Conservation (phyloP, 2,113 vertebrate species). For the Rynchops niger region DNA sequence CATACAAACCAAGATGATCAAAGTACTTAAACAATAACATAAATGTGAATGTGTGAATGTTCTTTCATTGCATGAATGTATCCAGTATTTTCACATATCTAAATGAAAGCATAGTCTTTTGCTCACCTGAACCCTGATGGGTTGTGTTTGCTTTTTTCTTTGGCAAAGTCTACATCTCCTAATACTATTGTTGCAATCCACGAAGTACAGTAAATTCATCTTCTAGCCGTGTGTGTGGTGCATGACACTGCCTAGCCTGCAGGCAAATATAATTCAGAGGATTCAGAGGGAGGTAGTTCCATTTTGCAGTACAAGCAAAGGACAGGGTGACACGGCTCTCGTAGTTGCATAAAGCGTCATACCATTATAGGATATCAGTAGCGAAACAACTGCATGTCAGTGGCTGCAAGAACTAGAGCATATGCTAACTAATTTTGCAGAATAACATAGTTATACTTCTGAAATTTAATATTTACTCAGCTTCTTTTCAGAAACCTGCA, state of each 20-base stretch:
- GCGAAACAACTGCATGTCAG: not conserved
- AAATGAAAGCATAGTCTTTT: not conserved
- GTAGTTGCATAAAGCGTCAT: not conserved
- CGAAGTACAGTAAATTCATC: not conserved
- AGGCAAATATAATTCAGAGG: not conserved
- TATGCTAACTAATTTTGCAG: not conserved
- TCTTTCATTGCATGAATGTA: not conserved
- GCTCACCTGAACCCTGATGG: not conserved
- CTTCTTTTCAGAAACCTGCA: not conserved
- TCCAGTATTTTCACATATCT: not conserved
- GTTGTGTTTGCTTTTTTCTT: not conserved
- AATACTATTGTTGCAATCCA: not conserved
- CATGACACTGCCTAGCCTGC: not conserved
- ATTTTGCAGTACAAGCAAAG: not conserved
- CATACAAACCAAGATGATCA: not conserved
- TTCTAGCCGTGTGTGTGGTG: not conserved
- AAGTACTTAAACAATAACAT: not conserved
- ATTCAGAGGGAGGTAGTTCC: not conserved
- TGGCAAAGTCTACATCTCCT: not conserved
- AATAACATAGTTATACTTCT: not conserved
- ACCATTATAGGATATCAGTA: not conserved
- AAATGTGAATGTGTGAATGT: not conserved
- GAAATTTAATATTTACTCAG: not conserved
- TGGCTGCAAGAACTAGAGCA: not conserved
- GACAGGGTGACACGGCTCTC: fast-evolving